Conservation (phyloP, 1,140 invertebrate genomes). For the Elysia chlorotica region DNA sequence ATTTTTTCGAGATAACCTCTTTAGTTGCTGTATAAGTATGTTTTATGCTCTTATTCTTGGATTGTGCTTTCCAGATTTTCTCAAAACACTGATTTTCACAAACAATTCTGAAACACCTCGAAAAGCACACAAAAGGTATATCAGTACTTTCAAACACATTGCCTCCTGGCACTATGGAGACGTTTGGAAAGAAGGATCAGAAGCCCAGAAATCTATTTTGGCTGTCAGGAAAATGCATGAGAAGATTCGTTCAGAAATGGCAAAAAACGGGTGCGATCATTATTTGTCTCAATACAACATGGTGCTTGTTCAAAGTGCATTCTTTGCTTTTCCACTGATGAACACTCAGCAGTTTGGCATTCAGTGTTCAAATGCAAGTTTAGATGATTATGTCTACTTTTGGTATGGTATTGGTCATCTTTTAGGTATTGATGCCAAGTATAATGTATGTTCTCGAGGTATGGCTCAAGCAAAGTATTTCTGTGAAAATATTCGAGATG, state of each 20-base stretch:
- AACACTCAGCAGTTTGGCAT: slow-evolving; percentile 73
- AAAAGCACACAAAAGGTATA: slow-evolving; percentile 77
- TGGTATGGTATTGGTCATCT: slow-evolving; percentile 81
- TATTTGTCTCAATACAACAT: slow-evolving; percentile 77
- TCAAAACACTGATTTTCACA: slow-evolving; percentile 60
- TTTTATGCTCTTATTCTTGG: slow-evolving; percentile 32
- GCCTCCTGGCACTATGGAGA: slow-evolving; percentile 70
- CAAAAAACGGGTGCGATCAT: slow-evolving; percentile 52
- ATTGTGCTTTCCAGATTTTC: slow-evolving; percentile 30
- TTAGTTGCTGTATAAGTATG: slow-evolving; percentile 27
- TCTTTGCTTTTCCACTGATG: slow-evolving; percentile 78
- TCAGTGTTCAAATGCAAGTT: slow-evolving; percentile 59
- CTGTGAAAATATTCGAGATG: slow-evolving; percentile 35
- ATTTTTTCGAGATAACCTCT: slow-evolving; percentile 25
- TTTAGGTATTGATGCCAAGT: slow-evolving; percentile 82
- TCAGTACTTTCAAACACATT: slow-evolving; percentile 74
- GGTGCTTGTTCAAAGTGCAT: slow-evolving; percentile 72
- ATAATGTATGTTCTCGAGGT: slow-evolving; percentile 67
- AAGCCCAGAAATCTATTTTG: slow-evolving; percentile 29
- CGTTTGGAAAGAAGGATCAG: slow-evolving; percentile 32
- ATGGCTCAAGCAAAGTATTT: slow-evolving; percentile 60
- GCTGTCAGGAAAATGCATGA: slow-evolving; percentile 64
- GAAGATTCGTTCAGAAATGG: slow-evolving; percentile 35
- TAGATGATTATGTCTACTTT: slow-evolving; percentile 80
- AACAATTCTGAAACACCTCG: slow-evolving; percentile 62